phyloP scores from a whole-genome alignment of 2,113 vertebrate species.

The Rhadina sibilatrix region DNA sequence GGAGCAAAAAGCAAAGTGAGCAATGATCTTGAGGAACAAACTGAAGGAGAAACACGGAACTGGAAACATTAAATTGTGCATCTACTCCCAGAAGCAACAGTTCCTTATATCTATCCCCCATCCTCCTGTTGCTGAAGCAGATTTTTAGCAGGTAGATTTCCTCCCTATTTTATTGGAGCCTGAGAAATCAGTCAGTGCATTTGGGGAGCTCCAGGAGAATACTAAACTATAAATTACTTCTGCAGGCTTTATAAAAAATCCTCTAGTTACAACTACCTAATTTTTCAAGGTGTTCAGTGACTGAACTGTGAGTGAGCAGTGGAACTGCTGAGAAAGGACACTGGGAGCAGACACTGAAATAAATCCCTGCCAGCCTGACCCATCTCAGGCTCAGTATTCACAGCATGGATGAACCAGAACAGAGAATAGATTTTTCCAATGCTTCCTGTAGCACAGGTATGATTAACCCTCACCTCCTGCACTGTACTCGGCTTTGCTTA shows the following conservation, averaged over 20 bases:
- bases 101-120: accelerated
- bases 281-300: background rate
- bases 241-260: background rate
- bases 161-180: background rate
- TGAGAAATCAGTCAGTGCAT: background rate
- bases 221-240: background rate
- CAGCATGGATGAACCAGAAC: background rate
- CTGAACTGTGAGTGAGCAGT: background rate
- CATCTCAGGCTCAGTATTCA: background rate
- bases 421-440: background rate
- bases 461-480: background rate
- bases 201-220: background rate
- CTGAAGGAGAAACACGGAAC: background rate
- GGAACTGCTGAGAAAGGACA: background rate
- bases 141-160: background rate
- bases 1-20: background rate
- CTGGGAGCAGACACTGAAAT: background rate
- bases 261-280: background rate
- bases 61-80: background rate
- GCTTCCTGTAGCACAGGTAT: background rate
- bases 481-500: background rate
- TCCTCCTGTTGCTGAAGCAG: background rate
- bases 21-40: background rate
- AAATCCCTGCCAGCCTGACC: background rate
- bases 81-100: background rate